These are phyloP conservation scores for Caracal caracal DNA, from an alignment of 2,113 vertebrate genomes.

Conservation along the genomic window DNA sequence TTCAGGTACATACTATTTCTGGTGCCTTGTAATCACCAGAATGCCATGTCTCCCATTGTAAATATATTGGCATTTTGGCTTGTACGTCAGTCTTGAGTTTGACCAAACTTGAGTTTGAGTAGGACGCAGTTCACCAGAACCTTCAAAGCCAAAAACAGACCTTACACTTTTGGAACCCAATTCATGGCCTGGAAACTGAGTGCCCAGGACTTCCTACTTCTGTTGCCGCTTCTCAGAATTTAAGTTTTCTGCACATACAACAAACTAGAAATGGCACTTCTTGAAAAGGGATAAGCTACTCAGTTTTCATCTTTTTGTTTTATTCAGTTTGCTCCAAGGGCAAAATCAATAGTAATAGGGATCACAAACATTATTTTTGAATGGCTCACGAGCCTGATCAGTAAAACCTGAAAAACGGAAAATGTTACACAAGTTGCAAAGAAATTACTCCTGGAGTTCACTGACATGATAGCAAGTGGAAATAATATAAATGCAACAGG, in stretches of 20 bases:
- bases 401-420: slow-evolving; percentile 83
- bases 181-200: background rate
- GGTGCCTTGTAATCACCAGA: background rate
- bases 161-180: background rate
- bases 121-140: background rate
- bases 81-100: background rate
- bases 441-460: slow-evolving; percentile 78
- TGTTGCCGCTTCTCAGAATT: background rate
- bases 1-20: background rate
- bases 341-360: slow-evolving; percentile 77
- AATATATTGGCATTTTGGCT: background rate
- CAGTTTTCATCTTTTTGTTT: slow-evolving; percentile 76
- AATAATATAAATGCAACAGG: slow-evolving; percentile 73
- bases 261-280: slow-evolving; percentile 23
- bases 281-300: background rate
- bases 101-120: background rate
- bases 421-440: slow-evolving; percentile 77
- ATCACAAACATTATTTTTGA: slow-evolving; percentile 86
- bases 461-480: slow-evolving; percentile 79
- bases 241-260: background rate
- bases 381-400: slow-evolving; percentile 82
- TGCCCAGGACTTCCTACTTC: background rate
- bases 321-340: slow-evolving; percentile 86
- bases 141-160: slow-evolving; percentile 4
- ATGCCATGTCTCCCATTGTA: background rate